These are phyloP conservation scores for Paramisgurnus dabryanus DNA, from an alignment of 2,113 vertebrate genomes.

Conservation along the genomic window DNA sequence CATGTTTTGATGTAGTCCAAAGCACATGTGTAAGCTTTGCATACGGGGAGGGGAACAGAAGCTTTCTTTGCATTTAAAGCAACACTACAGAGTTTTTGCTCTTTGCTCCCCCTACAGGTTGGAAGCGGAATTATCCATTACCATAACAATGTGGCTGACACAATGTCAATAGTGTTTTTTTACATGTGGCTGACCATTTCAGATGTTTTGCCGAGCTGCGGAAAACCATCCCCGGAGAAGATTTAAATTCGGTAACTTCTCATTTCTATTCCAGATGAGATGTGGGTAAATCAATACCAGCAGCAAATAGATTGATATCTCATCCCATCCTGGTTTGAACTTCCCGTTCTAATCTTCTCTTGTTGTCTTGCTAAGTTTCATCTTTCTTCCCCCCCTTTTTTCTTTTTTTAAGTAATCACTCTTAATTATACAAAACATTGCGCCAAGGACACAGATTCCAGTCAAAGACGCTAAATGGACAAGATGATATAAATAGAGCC, in stretches of 20 bases:
- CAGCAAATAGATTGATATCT: slow-evolving; percentile 66
- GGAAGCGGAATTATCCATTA: no score
- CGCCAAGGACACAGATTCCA: slow-evolving; percentile 39
- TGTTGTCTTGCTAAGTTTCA: slow-evolving; percentile 1
- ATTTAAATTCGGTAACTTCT: slow-evolving; percentile 39
- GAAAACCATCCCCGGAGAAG: slow-evolving; percentile 30
- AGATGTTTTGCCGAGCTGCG: slow-evolving; percentile 4
- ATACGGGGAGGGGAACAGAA: no score
- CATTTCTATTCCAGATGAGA: slow-evolving; percentile 49
- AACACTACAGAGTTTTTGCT: no score
- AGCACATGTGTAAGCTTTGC: no score
- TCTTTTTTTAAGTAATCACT: slow-evolving; percentile 37
- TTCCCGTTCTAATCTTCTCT: slow-evolving; percentile 49
- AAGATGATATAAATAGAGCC: slow-evolving; percentile 31
- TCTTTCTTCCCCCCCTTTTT: background rate
- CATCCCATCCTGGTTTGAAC: slow-evolving; percentile 59
- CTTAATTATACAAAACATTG: slow-evolving; percentile 24
- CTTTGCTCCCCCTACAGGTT: no score
- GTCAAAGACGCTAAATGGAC: slow-evolving; percentile 19
- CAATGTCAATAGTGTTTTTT: background rate
- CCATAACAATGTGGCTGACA: background rate
- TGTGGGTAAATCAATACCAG: slow-evolving; percentile 69
- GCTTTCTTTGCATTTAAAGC: no score
- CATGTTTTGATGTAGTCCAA: no score
- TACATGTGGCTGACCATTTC: background rate